Conservation (phyloP, 2,888 invertebrate species). For the Magallana nippona region DNA sequence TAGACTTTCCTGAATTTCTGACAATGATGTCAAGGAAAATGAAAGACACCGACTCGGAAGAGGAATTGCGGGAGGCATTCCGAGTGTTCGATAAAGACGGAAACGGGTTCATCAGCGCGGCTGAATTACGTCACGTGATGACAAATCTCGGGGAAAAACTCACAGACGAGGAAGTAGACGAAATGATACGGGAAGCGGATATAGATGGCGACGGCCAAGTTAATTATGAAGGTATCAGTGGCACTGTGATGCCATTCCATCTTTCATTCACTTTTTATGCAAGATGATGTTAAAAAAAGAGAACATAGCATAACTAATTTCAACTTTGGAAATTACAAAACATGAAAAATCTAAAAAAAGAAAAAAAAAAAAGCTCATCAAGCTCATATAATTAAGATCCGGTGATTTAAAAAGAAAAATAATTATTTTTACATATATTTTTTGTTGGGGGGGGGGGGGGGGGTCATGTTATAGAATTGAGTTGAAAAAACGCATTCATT, state of each 20-base stretch:
- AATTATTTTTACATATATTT: no score
- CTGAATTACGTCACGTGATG: constrained; percentile 99
- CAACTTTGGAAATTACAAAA: no score
- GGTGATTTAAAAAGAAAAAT: no score
- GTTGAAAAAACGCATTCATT: not conserved
- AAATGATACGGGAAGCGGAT: constrained; percentile 99
- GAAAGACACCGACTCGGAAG: constrained; percentile 99
- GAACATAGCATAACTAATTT: no score
- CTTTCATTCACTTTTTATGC: not conserved
- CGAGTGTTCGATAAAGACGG: constrained; percentile 99
- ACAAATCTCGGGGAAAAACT: constrained; percentile 99
- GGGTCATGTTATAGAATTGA: no score
- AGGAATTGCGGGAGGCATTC: constrained; percentile 99
- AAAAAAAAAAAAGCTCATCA: no score
- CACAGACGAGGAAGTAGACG: constrained; percentile 99
- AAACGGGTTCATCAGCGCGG: constrained; percentile 98
- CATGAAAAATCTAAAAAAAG: no score
- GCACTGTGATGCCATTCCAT: not conserved
- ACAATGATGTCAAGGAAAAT: constrained; percentile 99
- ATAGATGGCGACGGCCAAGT: constrained; percentile 99
- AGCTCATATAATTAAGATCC: no score
- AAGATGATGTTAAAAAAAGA: not conserved
- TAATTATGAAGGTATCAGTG: constrained; percentile 87
- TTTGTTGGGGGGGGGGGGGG: no score
- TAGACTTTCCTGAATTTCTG: constrained; percentile 99